phyloP scores from a whole-genome alignment of 2,888 invertebrate genomes.

The Lagria hirta region DNA sequence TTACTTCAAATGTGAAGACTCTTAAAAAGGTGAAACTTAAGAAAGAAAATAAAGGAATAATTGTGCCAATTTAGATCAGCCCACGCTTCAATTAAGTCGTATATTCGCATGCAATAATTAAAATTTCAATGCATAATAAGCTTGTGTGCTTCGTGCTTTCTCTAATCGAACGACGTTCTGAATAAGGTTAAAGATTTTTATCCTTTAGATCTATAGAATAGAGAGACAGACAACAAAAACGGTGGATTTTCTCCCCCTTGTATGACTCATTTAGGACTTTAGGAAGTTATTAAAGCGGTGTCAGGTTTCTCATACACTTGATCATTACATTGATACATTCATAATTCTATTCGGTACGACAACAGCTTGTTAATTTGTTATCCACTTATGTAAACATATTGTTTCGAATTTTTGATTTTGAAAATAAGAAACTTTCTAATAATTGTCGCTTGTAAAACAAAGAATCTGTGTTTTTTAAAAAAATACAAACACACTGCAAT shows the following conservation, averaged over 20 bases:
- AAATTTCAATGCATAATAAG: conserved; percentile 22
- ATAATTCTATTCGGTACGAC: conserved; percentile 5
- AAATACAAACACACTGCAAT: too few relatives aligned
- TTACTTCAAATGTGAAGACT: too few relatives aligned
- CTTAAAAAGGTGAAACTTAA: conserved; percentile 10
- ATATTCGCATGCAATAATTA: conserved; percentile 20
- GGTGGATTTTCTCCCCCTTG: conserved; percentile 13
- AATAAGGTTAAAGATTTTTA: conserved; percentile 18
- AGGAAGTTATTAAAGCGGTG: conserved; percentile 21
- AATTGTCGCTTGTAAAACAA: too few relatives aligned
- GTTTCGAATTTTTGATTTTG: too few relatives aligned
- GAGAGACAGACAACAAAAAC: conserved; percentile 15
- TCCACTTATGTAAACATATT: conserved; percentile 14
- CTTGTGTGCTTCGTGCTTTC: conserved; percentile 24
- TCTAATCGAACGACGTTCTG: conserved; percentile 18
- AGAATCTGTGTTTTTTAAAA: too few relatives aligned
- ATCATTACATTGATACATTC: conserved; percentile 8
- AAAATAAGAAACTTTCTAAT: too few relatives aligned
- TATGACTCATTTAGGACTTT: conserved; percentile 18
- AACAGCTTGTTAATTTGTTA: conserved; percentile 13
- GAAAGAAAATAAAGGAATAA: conserved; percentile 14
- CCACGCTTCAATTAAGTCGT: conserved; percentile 20
- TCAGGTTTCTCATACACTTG: conserved; percentile 12
- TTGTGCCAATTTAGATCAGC: conserved; percentile 19
- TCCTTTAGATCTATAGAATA: too few relatives aligned